Conservation (phyloP, 1,140 invertebrate genomes). For the Hycleus cichorii region DNA sequence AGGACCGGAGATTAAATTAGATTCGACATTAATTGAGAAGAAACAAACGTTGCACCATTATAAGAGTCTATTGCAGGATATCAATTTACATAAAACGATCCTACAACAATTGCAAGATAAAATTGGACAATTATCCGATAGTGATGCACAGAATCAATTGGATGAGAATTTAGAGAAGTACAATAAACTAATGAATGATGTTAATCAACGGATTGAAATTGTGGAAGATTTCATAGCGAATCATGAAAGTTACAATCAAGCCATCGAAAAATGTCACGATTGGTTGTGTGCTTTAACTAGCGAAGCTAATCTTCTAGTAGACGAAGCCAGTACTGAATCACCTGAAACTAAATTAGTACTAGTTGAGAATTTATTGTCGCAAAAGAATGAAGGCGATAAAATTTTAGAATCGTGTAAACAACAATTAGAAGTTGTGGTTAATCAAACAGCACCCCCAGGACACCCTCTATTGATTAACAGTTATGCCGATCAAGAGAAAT, state of each 20-base stretch:
- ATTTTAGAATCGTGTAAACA: conserved; percentile 63
- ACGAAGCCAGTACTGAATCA: conserved; percentile 62
- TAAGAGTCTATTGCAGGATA: conserved; percentile 71
- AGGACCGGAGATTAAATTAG: conserved; percentile 57
- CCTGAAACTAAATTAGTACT: conserved; percentile 65
- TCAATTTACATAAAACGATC: conserved; percentile 70
- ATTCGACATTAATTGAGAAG: conserved; percentile 74
- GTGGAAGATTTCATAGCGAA: conserved; percentile 67
- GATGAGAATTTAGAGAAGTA: conserved; percentile 62
- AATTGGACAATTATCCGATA: conserved; percentile 62
- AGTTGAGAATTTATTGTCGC: conserved; percentile 66
- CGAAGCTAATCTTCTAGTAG: conserved; percentile 57
- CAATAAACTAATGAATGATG: conserved; percentile 56
- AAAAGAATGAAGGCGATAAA: conserved; percentile 65
- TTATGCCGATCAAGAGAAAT: conserved; percentile 64
- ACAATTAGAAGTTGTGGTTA: conserved; percentile 63
- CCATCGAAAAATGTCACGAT: conserved; percentile 66
- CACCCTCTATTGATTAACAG: conserved; percentile 66
- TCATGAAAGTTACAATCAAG: conserved; percentile 75
- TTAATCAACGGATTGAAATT: conserved; percentile 57
- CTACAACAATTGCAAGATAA: conserved; percentile 71
- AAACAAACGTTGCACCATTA: conserved; percentile 73
- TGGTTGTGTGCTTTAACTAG: conserved; percentile 62
- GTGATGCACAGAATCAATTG: conserved; percentile 64
- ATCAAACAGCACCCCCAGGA: conserved; percentile 71